A percentile compares a stretch with the other conserved stretches of the same genome.
phyloP scores from a whole-genome alignment of 2,888 invertebrate species.

The Parelbella ahira region DNA sequence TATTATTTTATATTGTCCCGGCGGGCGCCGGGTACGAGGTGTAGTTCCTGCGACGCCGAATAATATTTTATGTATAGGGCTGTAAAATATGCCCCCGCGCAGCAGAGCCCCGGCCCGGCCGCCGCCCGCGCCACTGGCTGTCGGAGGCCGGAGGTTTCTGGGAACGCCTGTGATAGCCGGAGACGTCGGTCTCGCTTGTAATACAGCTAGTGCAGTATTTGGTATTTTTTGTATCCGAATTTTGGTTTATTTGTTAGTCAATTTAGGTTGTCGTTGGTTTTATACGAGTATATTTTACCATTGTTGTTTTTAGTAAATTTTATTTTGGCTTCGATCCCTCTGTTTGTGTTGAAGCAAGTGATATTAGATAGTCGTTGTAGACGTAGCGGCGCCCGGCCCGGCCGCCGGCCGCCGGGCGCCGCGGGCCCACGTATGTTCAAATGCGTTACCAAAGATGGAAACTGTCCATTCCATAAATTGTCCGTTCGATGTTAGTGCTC shows the following conservation, averaged over 20 bases:
- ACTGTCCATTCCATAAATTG: conserved; percentile 54
- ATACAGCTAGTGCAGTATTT: conserved; percentile 9
- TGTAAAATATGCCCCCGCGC: neutral
- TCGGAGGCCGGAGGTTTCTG: no score
- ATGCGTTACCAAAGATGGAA: conserved; percentile 70
- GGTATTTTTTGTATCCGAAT: conserved; percentile 40
- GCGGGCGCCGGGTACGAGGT: neutral
- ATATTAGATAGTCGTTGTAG: conserved; percentile 69
- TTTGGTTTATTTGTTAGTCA: conserved; percentile 43
- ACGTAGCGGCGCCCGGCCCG: no score
- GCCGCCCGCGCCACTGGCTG: no score
- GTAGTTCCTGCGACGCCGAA: neutral
- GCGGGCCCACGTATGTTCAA: conserved; percentile 67
- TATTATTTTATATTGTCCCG: conserved; percentile 22
- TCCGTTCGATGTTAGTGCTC: conserved; percentile 37
- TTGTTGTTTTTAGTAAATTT: conserved; percentile 72
- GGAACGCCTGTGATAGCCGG: conserved; percentile 9
- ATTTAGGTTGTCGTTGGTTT: conserved; percentile 63
- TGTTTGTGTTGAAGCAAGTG: conserved; percentile 54
- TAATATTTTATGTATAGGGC: conserved; percentile 16
- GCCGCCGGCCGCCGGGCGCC: no score
- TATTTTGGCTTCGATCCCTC: conserved; percentile 61
- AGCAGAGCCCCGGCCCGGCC: no score
- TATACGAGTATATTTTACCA: conserved; percentile 68
- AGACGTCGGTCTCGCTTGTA: conserved; percentile 9